These are phyloP conservation scores for Limonius californicus DNA, from an alignment of 1,140 invertebrate species.

Conservation along the genomic window DNA sequence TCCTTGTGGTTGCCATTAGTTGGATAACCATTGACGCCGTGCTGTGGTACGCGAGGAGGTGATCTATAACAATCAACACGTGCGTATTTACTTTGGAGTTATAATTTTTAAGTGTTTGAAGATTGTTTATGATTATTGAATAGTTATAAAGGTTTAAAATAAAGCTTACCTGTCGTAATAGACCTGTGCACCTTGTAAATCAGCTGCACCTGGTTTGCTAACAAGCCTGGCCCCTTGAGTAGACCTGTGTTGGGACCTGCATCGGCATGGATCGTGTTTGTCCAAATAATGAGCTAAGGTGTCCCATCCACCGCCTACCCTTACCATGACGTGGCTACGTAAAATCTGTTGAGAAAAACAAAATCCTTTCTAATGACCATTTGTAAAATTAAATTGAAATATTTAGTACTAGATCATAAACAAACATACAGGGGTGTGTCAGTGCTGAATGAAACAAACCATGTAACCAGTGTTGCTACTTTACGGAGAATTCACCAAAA, in stretches of 20 bases:
- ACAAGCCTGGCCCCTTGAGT: slow-evolving; percentile 59
- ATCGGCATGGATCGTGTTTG: slow-evolving; percentile 95
- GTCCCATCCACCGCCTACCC: slow-evolving; percentile 96
- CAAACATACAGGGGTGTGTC: too few species aligned
- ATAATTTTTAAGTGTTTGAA: neutral
- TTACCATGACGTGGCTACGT: slow-evolving; percentile 95
- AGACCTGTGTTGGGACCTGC: slow-evolving; percentile 64
- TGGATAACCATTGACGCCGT: slow-evolving; percentile 36
- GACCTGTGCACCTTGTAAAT: slow-evolving; percentile 75
- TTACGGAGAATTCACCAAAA: too few species aligned
- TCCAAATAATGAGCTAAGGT: slow-evolving; percentile 93
- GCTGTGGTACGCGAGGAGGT: slow-evolving; percentile 14
- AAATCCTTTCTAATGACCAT: too few species aligned
- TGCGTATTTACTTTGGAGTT: neutral
- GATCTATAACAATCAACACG: slow-evolving; percentile 2
- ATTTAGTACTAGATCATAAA: too few species aligned
- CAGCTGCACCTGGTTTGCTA: slow-evolving; percentile 53
- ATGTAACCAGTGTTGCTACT: too few species aligned
- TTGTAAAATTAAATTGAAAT: too few species aligned
- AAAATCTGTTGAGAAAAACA: slow-evolving; percentile 69
- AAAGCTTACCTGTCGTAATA: slow-evolving; percentile 69
- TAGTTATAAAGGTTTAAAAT: too few species aligned
- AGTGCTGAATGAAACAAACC: too few species aligned
- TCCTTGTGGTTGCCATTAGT: slow-evolving; percentile 9
- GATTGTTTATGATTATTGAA: too few species aligned